Evolutionary conservation across 2,888 invertebrate genomes (phyloP), one percentile per base, ranked within the genome.

Genomic region (Cheilosia variabilis): DNA sequence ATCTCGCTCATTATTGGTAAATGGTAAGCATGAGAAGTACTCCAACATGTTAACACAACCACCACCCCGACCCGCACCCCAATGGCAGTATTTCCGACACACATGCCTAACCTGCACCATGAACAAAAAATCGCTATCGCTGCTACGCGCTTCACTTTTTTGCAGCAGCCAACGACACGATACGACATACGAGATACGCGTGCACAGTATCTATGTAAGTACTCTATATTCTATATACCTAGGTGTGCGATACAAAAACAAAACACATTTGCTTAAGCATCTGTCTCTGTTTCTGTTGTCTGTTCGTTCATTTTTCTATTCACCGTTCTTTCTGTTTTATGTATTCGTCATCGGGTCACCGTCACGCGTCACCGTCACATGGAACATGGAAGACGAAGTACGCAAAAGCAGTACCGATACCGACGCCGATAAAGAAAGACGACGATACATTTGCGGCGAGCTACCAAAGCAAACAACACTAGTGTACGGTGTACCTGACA

Each of bases 321-420:
- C 45, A 45, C 7, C 45, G n/a, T 45, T 45, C 17, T 17, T 19
- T 47, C 47, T 47, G 3, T 19, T n/a, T n/a, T n/a, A 9, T 9
- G 47, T 47, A 47, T 19, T n/a, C 47, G 9, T 19, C 17, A 17
- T 19, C 7, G n/a, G n/a, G 6, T n/a, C 17, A 17, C 5, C 41
- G 5, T 41, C 13, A 41, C 3, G n/a, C 27, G 6, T 6, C 27
- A 6, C 27, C 27, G 1, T 2, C 27, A 27, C 27, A 1, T 27
- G 27, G 27, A 27, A 27, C 7, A 27, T 27, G 27, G 5, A 13
- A 5, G 17, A 19, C 2, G 17, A 17, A 60, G 24, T 41, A 75
- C 75, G 57, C 65, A 66, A 75, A 66, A 75, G 57, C 65, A 66
- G 45, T 55, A 57, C 73, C 68, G 77, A 77, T 68, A 68, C 52